Evolutionary conservation across 2,113 vertebrate genomes (phyloP), one percentile per base, ranked within the genome.

Genomic region (Colistium nudipinnis): DNA sequence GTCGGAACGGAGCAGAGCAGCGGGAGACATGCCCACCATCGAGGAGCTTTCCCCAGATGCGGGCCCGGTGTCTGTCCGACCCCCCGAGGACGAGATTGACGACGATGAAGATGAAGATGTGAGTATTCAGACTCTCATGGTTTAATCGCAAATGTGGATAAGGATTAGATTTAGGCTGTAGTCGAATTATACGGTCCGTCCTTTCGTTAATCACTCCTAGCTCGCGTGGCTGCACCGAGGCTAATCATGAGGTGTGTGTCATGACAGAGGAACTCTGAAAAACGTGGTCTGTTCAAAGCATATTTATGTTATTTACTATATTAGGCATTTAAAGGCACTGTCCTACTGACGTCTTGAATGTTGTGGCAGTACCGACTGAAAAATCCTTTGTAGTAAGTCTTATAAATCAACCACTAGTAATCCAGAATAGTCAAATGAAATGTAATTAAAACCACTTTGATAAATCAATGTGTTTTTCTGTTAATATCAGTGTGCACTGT

Each of bases 101-200:
- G 93, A 93, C 76, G 93, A 94, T 20, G 93, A 93, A 56, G 93
- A 94, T 45, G 93, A 94, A 66, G 93, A 94, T 65, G 93, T 93
- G 66, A 44, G 70, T 81, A 11, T 16, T 1, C 11, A 16, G 4
- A n/a, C 25, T 19, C 24, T 33, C 6, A 24, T 0, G 0, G 0
- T 5, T 4, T 24, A 13, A 3, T 35, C 1, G 1, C 1, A 17
- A 31, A 28, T 36, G 33, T 36, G 9, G 1, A 10, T 6, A 2
- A 49, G 4, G 39, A 13, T 17, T n/a, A 14, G 22, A 3, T 6
- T 0, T 5, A 44, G 2, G 2, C 7, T 6, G 16, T 60, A 49
- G n/a, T 24, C 0, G n/a, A n/a, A n/a, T n/a, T n/a, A n/a, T n/a
- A n/a, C 1, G 19, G 4, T 12, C 1, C 17, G 52, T 27, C 6